These are phyloP conservation scores for Anarhynchus alexandrinus DNA, from an alignment of 2,113 vertebrate genomes.

Conservation along the genomic window DNA sequence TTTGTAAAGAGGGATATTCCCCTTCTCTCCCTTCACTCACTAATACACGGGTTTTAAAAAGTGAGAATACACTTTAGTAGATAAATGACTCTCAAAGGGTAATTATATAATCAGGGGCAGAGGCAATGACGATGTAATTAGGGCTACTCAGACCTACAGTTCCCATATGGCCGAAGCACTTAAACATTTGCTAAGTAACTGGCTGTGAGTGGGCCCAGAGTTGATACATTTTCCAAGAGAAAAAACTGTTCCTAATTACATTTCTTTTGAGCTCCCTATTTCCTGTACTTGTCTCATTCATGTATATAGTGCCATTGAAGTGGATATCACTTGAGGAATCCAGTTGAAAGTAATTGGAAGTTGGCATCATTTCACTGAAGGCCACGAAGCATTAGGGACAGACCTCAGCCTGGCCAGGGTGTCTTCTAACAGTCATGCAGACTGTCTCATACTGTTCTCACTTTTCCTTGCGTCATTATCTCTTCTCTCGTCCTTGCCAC, in stretches of 20 bases:
- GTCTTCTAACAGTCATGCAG: neutral
- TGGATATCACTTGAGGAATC: neutral
- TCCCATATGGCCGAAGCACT: neutral
- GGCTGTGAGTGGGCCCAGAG: neutral
- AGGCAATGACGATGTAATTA: neutral
- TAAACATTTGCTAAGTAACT: neutral
- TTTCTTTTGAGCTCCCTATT: neutral
- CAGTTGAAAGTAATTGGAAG: neutral
- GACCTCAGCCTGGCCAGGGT: neutral
- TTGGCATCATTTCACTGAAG: neutral
- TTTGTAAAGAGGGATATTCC: neutral
- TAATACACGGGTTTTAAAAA: neutral
- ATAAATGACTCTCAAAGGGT: neutral
- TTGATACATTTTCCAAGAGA: neutral
- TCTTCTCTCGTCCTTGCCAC: constrained; percentile 3
- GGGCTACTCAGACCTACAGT: neutral
- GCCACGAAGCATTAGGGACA: neutral
- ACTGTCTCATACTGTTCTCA: neutral
- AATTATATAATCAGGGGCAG: neutral
- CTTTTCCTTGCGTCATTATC: neutral
- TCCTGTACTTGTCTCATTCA: neutral
- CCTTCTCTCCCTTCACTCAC: neutral
- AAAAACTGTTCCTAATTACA: neutral
- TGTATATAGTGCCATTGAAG: neutral
- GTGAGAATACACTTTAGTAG: neutral